Evolutionary conservation across 92 coral and sea anemone genomes (phyloP).

Genomic region (Porites lobata): DNA sequence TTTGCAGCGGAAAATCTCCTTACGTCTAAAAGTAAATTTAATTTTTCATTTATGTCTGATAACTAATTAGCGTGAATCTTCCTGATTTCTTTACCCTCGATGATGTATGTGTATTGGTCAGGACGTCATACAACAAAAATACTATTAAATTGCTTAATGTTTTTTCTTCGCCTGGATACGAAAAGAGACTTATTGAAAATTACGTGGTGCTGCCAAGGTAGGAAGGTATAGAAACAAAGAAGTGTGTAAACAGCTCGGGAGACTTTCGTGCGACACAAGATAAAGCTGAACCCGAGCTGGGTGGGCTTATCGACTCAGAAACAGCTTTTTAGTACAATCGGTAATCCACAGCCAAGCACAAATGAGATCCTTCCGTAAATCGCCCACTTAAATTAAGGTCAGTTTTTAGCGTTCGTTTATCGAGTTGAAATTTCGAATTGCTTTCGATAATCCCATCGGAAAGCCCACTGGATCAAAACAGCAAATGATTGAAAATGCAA

Average conservation of each 20-base stretch:
- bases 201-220: no score
- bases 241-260: no score
- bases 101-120: no score
- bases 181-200: no score
- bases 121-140: no score
- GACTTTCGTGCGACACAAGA: neutral
- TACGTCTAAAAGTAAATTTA: no score
- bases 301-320: constrained; percentile 10
- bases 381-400: constrained; percentile 3
- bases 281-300: neutral
- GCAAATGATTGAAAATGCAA: neutral
- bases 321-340: neutral
- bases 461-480: neutral
- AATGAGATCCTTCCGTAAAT: constrained; percentile 15
- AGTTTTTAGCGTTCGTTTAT: neutral
- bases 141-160: no score
- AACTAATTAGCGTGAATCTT: no score
- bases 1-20: neutral
- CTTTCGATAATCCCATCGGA: neutral
- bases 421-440: neutral
- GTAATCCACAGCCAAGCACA: neutral
- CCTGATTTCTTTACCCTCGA: no score
- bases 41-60: no score
- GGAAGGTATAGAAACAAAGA: no score
- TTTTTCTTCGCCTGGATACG: no score